Evolutionary conservation across 2,888 invertebrate genomes (phyloP).

Genomic region (Scaptodrosophila latifasciaeformis): DNA sequence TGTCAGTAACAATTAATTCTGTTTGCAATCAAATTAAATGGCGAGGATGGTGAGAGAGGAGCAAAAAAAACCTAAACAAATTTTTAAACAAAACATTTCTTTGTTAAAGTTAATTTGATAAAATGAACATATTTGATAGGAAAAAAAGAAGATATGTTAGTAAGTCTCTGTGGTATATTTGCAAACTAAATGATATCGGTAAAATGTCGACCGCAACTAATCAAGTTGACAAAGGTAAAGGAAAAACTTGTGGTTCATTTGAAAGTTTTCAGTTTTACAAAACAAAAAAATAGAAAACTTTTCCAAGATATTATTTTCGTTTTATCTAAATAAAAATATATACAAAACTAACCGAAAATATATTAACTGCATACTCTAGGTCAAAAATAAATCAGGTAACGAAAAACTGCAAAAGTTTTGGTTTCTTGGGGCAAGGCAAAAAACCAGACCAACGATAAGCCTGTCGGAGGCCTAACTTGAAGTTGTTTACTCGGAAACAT

Average conservation of each 20-base stretch:
- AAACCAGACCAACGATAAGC: constrained; percentile 13
- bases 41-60: no score
- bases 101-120: no score
- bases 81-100: no score
- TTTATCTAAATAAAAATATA: no score
- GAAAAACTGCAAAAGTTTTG: constrained; percentile 5
- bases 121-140: no score
- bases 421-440: neutral
- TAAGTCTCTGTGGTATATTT: no score
- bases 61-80: no score
- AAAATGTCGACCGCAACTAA: constrained; percentile 48
- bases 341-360: constrained; percentile 53
- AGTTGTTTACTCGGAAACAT: no score
- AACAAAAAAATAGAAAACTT: constrained; percentile 24
- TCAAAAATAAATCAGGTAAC: constrained; percentile 58
- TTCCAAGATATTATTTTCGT: constrained; percentile 43
- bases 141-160: constrained; percentile 1
- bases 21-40: constrained; percentile 46
- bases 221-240: constrained; percentile 58
- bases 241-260: constrained; percentile 29
- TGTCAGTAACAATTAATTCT: constrained; percentile 66
- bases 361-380: constrained; percentile 64
- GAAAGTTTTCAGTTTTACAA: constrained; percentile 48
- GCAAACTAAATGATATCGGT: neutral
- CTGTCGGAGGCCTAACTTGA: neutral